These are phyloP conservation scores for Natrix natrix DNA, from an alignment of 2,797 vertebrate species.

Conservation along the genomic window DNA sequence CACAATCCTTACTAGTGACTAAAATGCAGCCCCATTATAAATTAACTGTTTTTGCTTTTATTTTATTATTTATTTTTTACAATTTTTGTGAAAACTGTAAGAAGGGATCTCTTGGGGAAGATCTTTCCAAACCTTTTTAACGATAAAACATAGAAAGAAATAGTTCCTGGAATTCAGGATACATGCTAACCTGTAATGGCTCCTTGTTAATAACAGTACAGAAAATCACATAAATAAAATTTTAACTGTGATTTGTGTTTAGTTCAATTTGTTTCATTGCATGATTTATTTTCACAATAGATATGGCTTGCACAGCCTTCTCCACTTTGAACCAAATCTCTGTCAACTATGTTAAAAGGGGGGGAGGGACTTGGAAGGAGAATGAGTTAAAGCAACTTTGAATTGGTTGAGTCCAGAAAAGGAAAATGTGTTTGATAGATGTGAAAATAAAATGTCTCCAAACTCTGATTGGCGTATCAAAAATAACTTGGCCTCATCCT, in stretches of 20 bases:
- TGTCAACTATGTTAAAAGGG: conserved; percentile 40
- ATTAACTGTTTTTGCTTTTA: neutral
- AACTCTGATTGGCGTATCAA: conserved; percentile 12
- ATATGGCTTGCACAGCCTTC: neutral
- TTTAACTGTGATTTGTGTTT: neutral
- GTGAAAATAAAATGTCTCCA: neutral
- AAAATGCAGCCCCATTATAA: neutral
- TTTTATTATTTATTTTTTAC: neutral
- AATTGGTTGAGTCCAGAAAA: neutral
- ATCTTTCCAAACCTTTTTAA: neutral
- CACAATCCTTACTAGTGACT: neutral
- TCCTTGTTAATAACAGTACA: neutral
- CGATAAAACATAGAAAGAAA: neutral
- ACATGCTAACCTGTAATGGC: neutral
- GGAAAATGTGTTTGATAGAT: neutral
- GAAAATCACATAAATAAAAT: neutral
- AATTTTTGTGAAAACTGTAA: neutral
- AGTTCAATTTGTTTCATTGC: neutral
- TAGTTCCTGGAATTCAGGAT: neutral
- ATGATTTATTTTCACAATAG: neutral
- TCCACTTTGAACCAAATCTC: neutral
- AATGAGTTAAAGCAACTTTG: conserved; percentile 30
- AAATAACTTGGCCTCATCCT: neutral
- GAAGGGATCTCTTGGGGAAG: neutral
- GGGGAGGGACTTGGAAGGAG: neutral